A percentile compares a stretch with the other conserved stretches of the same genome.
Conservation (phyloP, 2,113 vertebrate genomes). For the Aramus guarauna region DNA sequence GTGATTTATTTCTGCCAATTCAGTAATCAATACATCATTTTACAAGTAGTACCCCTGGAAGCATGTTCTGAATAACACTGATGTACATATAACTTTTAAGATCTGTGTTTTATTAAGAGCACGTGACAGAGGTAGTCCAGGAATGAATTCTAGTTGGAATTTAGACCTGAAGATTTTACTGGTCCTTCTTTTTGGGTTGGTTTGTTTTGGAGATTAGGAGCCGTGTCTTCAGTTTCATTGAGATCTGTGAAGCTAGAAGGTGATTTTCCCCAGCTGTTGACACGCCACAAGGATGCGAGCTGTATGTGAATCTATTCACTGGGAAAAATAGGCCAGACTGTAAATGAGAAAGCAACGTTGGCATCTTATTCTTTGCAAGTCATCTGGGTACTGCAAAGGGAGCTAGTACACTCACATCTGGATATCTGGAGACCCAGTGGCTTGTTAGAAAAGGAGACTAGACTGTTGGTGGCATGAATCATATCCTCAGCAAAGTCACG, state of each 20-base stretch:
- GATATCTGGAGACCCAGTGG: not conserved
- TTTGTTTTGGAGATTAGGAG: not conserved
- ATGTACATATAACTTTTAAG: not conserved
- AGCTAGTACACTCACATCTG: not conserved
- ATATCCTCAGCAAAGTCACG: accelerated
- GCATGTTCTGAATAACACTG: not conserved
- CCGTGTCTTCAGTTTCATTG: not conserved
- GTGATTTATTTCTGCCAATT: not conserved
- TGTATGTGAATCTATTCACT: not conserved
- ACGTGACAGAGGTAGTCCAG: not conserved
- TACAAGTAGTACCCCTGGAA: not conserved
- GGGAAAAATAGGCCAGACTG: not conserved
- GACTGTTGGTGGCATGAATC: not conserved
- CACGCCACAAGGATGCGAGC: not conserved
- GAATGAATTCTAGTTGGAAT: not conserved
- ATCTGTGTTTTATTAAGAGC: not conserved
- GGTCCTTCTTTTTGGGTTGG: not conserved
- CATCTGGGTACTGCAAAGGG: not conserved
- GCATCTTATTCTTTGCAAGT: not conserved
- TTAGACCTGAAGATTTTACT: not conserved
- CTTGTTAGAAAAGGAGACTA: not conserved
- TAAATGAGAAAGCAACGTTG: not conserved
- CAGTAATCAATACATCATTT: not conserved
- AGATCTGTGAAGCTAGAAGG: not conserved
- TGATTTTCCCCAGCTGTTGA: not conserved